These are phyloP conservation scores for Romanomermis culicivorax DNA, from an alignment of 2,888 invertebrate species.

Conservation along the genomic window DNA sequence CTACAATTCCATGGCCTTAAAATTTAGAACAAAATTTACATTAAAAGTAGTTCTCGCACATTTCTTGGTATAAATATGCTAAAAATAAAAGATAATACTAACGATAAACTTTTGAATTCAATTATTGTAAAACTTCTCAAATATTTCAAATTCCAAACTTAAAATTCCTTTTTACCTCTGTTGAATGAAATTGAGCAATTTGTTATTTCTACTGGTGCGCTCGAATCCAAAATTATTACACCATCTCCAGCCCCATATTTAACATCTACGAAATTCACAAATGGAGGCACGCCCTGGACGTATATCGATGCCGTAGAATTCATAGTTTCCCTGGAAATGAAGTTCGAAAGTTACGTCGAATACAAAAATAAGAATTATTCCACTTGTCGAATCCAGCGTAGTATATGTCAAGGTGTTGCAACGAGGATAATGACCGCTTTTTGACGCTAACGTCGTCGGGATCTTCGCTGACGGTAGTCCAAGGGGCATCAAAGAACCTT, in stretches of 20 bases:
- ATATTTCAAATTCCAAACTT: too few species aligned
- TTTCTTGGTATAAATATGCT: too few species aligned
- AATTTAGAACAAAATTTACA: not conserved
- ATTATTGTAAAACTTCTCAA: too few species aligned
- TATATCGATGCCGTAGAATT: conserved; percentile 49
- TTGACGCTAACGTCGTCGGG: conserved; percentile 22
- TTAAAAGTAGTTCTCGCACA: too few species aligned
- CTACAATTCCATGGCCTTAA: conserved; percentile 49
- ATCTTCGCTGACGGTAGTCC: conserved; percentile 20
- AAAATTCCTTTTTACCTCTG: conserved; percentile 41
- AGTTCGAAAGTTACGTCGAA: not conserved
- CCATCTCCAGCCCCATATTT: conserved; percentile 75
- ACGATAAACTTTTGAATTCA: too few species aligned
- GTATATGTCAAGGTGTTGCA: conserved; percentile 49
- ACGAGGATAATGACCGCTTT: conserved; percentile 50
- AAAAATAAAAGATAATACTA: too few species aligned
- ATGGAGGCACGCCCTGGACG: conserved; percentile 68
- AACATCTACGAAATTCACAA: conserved; percentile 59
- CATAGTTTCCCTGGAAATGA: conserved; percentile 43
- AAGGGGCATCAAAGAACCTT: conserved; percentile 24
- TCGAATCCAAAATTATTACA: conserved; percentile 62
- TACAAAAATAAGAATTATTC: not conserved
- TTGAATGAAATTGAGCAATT: conserved; percentile 64
- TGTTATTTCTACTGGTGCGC: conserved; percentile 53
- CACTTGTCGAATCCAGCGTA: conserved; percentile 44